Percentiles rank a stretch among this genome's conserved stretches.
phyloP scores from a whole-genome alignment of 2,888 invertebrate species.

The Cheilosia pagana region DNA sequence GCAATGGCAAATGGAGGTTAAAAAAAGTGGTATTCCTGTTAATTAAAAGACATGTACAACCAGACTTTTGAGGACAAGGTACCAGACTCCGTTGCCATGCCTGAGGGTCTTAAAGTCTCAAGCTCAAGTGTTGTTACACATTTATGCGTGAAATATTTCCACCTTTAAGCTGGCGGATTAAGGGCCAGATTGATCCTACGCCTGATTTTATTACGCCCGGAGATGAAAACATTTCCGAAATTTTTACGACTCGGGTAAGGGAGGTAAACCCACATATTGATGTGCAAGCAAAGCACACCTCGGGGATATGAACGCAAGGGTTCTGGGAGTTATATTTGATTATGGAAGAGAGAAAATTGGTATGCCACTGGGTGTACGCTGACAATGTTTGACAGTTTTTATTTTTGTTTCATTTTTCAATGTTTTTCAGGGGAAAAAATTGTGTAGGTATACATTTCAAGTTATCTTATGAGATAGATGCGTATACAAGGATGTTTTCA shows the following conservation, averaged over 20 bases:
- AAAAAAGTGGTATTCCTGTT: slow-evolving; percentile 19
- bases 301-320: background rate
- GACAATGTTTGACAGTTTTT: slow-evolving; percentile 39
- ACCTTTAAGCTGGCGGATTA: background rate
- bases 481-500: background rate
- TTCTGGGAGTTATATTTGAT: slow-evolving; percentile 36
- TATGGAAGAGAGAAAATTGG: slow-evolving; percentile 31
- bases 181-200: slow-evolving; percentile 38
- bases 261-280: background rate
- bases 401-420: background rate
- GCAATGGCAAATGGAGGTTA: slow-evolving; percentile 29
- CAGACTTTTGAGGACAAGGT: too few species aligned
- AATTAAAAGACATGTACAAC: slow-evolving; percentile 48
- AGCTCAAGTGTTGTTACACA: background rate
- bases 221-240: slow-evolving; percentile 64
- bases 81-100: slow-evolving; percentile 23
- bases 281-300: background rate
- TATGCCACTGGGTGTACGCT: slow-evolving; percentile 16
- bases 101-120: slow-evolving; percentile 7
- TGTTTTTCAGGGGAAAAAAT: background rate
- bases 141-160: background rate
- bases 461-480: slow-evolving; percentile 4
- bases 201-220: slow-evolving; percentile 57
- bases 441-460: background rate
- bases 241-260: slow-evolving; percentile 46